Conservation (phyloP, 2,888 invertebrate genomes). For the Epinotia demarniana region DNA sequence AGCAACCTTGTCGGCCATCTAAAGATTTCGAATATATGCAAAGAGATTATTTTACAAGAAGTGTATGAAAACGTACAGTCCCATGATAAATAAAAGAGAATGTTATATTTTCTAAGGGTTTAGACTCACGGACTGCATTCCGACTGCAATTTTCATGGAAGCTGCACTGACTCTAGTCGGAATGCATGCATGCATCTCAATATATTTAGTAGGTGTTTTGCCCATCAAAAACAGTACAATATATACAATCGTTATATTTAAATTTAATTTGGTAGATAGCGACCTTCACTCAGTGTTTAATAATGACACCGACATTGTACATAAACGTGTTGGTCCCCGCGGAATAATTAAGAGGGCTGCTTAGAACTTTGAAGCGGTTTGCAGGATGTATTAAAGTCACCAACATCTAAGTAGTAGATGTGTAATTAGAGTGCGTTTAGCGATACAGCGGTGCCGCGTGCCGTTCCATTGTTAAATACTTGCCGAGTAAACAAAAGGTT, state of each 20-base stretch:
- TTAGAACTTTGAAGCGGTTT: slow-evolving; percentile 50
- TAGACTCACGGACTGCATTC: no score
- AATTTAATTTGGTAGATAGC: not conserved
- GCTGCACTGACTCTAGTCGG: no score
- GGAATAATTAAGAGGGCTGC: slow-evolving; percentile 46
- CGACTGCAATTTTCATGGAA: no score
- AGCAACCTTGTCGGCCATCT: no score
- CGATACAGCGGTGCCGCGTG: slow-evolving; percentile 29
- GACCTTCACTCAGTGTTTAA: slow-evolving; percentile 7
- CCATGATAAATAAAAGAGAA: not conserved
- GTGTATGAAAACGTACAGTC: not conserved
- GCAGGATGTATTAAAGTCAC: slow-evolving; percentile 42
- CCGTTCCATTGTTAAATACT: slow-evolving; percentile 36
- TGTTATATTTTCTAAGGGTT: no score
- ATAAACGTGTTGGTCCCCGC: slow-evolving; percentile 32
- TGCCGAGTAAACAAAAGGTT: slow-evolving; percentile 32
- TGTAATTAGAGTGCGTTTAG: slow-evolving; percentile 39
- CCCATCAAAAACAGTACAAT: not conserved
- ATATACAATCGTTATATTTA: slow-evolving; percentile 3
- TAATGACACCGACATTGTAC: slow-evolving; percentile 38
- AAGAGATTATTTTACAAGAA: not conserved
- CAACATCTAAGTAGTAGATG: slow-evolving; percentile 34
- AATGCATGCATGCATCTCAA: no score
- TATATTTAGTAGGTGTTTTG: not conserved
- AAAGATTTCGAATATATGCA: not conserved